Conservation (phyloP, 1,140 invertebrate genomes). For the Papilio machaon region DNA sequence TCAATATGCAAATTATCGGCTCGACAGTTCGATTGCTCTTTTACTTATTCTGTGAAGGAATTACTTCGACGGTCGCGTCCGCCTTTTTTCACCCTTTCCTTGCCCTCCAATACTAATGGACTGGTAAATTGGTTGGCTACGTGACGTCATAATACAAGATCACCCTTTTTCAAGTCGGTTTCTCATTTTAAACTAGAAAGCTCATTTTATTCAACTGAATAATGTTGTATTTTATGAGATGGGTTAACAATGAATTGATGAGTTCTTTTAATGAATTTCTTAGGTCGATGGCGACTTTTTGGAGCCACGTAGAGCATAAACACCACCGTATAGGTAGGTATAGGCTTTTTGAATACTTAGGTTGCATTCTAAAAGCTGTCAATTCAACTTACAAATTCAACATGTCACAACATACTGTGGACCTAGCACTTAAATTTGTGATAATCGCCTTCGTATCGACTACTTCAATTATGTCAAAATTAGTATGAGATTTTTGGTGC, state of each 20-base stretch:
- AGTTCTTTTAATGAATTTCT: not conserved
- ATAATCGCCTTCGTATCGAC: too few relatives aligned
- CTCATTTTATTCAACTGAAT: slow-evolving; percentile 5
- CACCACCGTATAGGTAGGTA: too few relatives aligned
- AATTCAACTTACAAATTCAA: too few relatives aligned
- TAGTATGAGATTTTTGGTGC: too few relatives aligned
- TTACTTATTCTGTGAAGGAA: slow-evolving; percentile 20
- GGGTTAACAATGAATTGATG: not conserved
- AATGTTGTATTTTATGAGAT: not conserved
- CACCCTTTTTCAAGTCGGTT: not conserved
- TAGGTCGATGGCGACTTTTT: not conserved
- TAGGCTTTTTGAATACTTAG: too few relatives aligned
- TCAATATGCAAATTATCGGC: not conserved
- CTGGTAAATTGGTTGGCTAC: slow-evolving; percentile 32
- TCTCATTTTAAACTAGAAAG: slow-evolving; percentile 21
- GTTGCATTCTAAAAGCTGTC: too few relatives aligned
- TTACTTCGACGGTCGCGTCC: not conserved
- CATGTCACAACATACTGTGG: too few relatives aligned
- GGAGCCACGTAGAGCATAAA: too few relatives aligned
- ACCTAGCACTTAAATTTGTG: too few relatives aligned
- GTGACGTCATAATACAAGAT: slow-evolving; percentile 27
- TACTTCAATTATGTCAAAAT: too few relatives aligned
- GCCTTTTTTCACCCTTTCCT: slow-evolving; percentile 35
- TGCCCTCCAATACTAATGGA: slow-evolving; percentile 29
- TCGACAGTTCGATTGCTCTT: slow-evolving; percentile 15